These are phyloP conservation scores for Drosophila incognita DNA, from an alignment of 2,888 invertebrate genomes.

Conservation along the genomic window DNA sequence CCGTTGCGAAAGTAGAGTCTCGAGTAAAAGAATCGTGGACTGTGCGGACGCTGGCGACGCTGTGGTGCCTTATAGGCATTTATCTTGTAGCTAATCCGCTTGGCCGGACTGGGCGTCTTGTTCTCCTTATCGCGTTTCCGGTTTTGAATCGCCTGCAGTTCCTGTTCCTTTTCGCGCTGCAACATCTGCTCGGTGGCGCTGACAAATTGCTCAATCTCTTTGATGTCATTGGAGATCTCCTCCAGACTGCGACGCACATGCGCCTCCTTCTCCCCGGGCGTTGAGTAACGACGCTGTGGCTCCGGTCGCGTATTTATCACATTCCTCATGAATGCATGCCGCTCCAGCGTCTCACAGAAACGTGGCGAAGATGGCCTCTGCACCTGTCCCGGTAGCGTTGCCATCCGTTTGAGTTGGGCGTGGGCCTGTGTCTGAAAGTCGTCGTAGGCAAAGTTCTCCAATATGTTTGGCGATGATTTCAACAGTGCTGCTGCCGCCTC, in stretches of 20 bases:
- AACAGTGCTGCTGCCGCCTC: slow-evolving; percentile 78
- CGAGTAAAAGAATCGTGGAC: slow-evolving; percentile 83
- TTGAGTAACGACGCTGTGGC: slow-evolving; percentile 77
- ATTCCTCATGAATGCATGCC: slow-evolving; percentile 84
- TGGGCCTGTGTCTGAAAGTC: slow-evolving; percentile 66
- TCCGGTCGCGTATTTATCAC: slow-evolving; percentile 81
- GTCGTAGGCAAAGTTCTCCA: slow-evolving; percentile 84
- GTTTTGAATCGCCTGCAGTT: slow-evolving; percentile 59
- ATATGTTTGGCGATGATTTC: slow-evolving; percentile 84
- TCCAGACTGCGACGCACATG: slow-evolving; percentile 84
- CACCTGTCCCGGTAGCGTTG: slow-evolving; percentile 43
- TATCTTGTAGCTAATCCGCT: slow-evolving; percentile 82
- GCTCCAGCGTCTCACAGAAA: slow-evolving; percentile 83
- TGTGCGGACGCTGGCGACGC: slow-evolving; percentile 69
- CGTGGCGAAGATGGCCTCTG: slow-evolving; percentile 70
- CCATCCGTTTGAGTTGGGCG: slow-evolving; percentile 69
- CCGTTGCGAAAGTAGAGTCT: slow-evolving; percentile 84
- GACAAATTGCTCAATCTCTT: slow-evolving; percentile 85
- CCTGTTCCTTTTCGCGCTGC: slow-evolving; percentile 81
- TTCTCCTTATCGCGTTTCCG: slow-evolving; percentile 82
- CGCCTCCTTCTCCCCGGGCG: slow-evolving; percentile 83
- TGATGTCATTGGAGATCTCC: slow-evolving; percentile 84
- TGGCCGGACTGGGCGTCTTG: slow-evolving; percentile 79
- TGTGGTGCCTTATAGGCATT: slow-evolving; percentile 81
- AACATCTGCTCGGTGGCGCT: slow-evolving; percentile 84